phyloP scores from a whole-genome alignment of 2,113 vertebrate genomes.

The Acrocephalus arundinaceus region DNA sequence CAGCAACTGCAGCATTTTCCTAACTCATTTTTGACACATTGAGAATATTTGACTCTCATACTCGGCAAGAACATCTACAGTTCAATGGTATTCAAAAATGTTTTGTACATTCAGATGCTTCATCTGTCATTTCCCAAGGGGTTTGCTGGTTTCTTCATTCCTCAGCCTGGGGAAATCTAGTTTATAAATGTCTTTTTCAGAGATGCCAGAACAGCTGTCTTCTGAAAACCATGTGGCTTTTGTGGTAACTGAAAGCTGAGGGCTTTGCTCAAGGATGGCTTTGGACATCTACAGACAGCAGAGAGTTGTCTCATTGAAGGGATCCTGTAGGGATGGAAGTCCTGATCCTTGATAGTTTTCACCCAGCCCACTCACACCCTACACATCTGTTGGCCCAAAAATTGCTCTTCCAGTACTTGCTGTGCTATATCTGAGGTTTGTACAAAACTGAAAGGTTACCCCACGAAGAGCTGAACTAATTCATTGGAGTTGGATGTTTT shows the following conservation, averaged over 20 bases:
- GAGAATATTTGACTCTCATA: neutral
- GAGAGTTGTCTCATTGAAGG: accelerated
- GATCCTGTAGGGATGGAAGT: neutral
- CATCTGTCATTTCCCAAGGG: neutral
- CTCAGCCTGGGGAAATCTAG: neutral
- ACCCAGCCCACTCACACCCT: neutral
- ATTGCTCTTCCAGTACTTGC: accelerated
- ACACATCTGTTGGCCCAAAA: neutral
- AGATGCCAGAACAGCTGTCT: neutral
- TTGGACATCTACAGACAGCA: neutral
- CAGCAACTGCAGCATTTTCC: neutral
- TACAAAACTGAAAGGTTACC: neutral
- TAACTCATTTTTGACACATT: neutral
- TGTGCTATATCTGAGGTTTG: neutral
- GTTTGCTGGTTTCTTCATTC: neutral
- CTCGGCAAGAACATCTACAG: neutral
- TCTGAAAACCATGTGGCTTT: neutral
- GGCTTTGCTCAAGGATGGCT: neutral
- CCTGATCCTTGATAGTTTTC: neutral
- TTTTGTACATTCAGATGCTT: neutral
- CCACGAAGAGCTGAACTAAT: neutral
- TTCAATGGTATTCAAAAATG: neutral
- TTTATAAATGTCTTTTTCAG: neutral
- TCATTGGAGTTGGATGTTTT: neutral
- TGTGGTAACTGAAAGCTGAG: neutral